Base-by-base conservation (phyloP, 35 echinoderm and acorn worm species). In the Apostichopus parvimensis region DNA sequence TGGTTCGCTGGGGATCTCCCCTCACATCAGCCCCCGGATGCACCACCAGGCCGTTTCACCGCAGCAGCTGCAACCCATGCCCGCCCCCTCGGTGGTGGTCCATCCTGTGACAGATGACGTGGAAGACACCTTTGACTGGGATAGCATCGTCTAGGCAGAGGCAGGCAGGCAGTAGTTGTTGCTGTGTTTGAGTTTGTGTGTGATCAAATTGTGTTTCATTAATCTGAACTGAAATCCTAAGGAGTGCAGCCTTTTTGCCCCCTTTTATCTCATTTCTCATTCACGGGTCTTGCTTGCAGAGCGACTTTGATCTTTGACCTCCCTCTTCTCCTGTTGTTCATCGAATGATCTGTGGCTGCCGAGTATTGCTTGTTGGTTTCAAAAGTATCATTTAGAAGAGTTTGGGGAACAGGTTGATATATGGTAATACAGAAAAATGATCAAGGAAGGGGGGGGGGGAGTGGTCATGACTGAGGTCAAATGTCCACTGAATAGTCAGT, bases 111-210 rank as follows among this genome's bases (percentile, higher is more conserved):
- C 21, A 45, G 93, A 97, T 21, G 95, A 93, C 4, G 91, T 90
- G 9, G 95, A 93, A 57, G 95, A 97, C 57, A 94, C 84, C 6
- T 97, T 97, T 61, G 92, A 93, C 22, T 97, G 95, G 95, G 95
- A 97, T 73, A 97, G 92, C 68, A 97, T 97, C 25, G 87, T 91
- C 11, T 95, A 92, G 77, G 55, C 77, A 71, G 53, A 71, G 77
- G 22, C n/a, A 83, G 77, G 22, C n/a, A 83, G 11, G 11, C 64
- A 18, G 71, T 75, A 22, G 6, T 75, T 22, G 11, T 59, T 84
- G 81, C 56, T 24, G 81, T 84, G 81, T 58, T 54, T 84, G 14
- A 84, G 81, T 84, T 84, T 55, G 81, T 84, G 81, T 84, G 81
- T 84, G 81, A 84, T 84, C 56, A 53, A 23, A 56, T 12, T 54